A percentile compares a stretch with the other conserved stretches of the same genome.
Evolutionary conservation across 1,140 invertebrate species (phyloP).

Genomic region (Bombus vancouverensis): DNA sequence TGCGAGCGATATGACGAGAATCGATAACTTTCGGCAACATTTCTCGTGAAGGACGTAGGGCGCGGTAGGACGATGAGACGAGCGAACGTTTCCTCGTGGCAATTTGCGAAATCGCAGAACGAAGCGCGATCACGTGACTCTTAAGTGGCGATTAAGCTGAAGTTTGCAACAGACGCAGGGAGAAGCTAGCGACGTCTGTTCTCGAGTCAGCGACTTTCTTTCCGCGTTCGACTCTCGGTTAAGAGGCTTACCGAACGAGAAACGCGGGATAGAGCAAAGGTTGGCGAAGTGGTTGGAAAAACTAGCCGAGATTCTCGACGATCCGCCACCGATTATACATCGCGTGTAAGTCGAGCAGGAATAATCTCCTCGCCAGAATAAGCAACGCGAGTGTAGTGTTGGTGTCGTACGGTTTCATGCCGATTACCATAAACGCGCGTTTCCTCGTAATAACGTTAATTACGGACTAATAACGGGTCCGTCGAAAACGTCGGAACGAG

Average conservation of each 20-base stretch:
- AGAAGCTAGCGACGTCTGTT: conserved; percentile 2
- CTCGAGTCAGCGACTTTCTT: conserved; percentile 37
- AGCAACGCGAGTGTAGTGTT: not conserved
- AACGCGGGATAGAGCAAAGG: not conserved
- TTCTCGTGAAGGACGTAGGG: not conserved
- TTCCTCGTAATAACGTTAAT: conserved; percentile 15
- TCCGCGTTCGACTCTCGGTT: conserved; percentile 1
- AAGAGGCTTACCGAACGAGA: not conserved
- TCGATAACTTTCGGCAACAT: not conserved
- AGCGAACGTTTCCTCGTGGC: not conserved
- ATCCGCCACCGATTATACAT: not conserved
- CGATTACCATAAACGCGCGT: conserved; percentile 17
- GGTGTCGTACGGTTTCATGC: not conserved
- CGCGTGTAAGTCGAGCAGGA: too few species aligned
- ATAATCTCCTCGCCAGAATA: not conserved
- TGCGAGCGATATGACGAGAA: not conserved
- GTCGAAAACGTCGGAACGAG: conserved; percentile 9
- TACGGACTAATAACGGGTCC: not conserved
- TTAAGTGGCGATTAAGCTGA: conserved; percentile 56
- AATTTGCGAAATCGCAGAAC: conserved; percentile 40
- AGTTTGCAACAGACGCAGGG: conserved; percentile 15
- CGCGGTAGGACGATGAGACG: not conserved
- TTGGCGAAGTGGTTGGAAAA: not conserved
- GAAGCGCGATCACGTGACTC: conserved; percentile 38
- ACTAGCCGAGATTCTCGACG: not conserved